Percentiles rank a stretch among this genome's conserved stretches.
These are phyloP conservation scores for Orthonyx spaldingii DNA, from an alignment of 2,113 vertebrate genomes.

Conservation along the genomic window DNA sequence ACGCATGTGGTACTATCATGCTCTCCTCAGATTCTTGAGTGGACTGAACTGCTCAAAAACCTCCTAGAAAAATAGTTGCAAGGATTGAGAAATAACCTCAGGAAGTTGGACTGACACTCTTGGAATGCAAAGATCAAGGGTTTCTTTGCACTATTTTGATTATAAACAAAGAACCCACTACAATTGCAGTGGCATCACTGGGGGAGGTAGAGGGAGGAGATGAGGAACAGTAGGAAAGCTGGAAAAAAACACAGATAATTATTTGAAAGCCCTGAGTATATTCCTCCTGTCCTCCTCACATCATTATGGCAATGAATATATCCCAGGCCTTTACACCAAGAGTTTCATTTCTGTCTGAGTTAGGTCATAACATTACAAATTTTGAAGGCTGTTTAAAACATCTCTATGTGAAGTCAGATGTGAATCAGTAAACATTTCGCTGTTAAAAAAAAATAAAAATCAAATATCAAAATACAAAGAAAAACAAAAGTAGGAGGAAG, in stretches of 20 bases:
- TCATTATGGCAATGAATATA: background rate
- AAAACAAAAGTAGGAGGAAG: background rate
- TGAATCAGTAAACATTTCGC: background rate
- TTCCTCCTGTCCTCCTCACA: background rate
- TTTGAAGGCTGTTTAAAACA: background rate
- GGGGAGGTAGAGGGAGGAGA: slow-evolving; percentile 1
- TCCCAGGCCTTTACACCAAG: background rate
- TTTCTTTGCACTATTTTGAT: slow-evolving; percentile 48
- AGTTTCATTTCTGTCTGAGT: background rate
- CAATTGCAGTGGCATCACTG: slow-evolving; percentile 19
- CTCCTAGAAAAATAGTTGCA: slow-evolving; percentile 31
- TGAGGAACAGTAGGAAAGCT: slow-evolving; percentile 4
- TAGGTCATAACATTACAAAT: background rate
- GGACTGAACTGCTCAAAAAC: background rate
- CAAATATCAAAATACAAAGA: background rate
- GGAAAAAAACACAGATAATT: background rate
- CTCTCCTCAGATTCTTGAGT: background rate
- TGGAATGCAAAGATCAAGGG: slow-evolving; percentile 48
- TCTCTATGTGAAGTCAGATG: background rate
- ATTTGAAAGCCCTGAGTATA: background rate
- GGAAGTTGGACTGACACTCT: slow-evolving; percentile 11
- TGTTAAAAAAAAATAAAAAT: background rate
- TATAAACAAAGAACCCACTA: slow-evolving; percentile 25
- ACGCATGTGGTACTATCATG: background rate
- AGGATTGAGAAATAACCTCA: slow-evolving; percentile 41